Percentiles rank a stretch among this genome's conserved stretches.
Conservation (phyloP, 1,140 invertebrate genomes). For the Neodiprion fabricii region DNA sequence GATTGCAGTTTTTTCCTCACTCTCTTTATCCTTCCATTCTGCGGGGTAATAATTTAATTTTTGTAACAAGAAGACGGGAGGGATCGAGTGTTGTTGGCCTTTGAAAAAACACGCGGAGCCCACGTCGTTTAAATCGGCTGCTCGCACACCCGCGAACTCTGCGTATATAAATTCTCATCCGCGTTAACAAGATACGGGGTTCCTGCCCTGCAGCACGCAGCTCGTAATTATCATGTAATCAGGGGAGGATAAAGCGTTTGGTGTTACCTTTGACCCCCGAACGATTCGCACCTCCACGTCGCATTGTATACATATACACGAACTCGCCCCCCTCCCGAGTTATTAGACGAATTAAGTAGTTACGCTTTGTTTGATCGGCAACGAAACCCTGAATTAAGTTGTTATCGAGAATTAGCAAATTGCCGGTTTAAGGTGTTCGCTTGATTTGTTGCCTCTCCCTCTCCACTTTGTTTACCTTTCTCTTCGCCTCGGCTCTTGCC, state of each 20-base stretch:
- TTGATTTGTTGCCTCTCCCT: slow-evolving; percentile 48
- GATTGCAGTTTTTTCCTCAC: no score
- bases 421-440: slow-evolving; percentile 44
- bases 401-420: slow-evolving; percentile 56
- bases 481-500: neutral
- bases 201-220: slow-evolving; percentile 24
- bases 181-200: no score
- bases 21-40: no score
- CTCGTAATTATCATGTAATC: slow-evolving; percentile 42
- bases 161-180: no score
- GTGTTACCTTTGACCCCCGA: slow-evolving; percentile 11
- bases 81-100: no score
- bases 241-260: slow-evolving; percentile 33
- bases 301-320: neutral
- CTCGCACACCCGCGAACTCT: no score
- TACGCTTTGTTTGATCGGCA: slow-evolving; percentile 54
- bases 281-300: slow-evolving; percentile 33
- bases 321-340: slow-evolving; percentile 5
- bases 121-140: no score
- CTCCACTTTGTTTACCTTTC: slow-evolving; percentile 11
- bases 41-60: no score
- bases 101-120: no score
- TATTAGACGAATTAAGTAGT: slow-evolving; percentile 50
- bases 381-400: slow-evolving; percentile 54
- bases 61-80: no score